Conservation (phyloP, 2,113 vertebrate genomes). For the Mola mola region DNA sequence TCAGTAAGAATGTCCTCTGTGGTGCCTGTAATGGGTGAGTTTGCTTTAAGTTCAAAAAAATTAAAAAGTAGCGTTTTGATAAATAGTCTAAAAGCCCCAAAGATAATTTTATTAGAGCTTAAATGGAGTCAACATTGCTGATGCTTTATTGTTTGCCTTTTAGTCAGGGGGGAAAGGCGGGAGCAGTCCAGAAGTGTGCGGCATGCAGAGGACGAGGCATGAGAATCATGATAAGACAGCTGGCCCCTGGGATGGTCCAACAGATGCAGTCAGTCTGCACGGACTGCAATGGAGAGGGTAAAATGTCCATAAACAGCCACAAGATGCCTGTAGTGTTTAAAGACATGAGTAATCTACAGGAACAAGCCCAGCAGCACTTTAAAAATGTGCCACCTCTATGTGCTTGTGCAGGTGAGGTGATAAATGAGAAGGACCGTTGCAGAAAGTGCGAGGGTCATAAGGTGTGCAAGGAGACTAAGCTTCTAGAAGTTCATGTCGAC, state of each 20-base stretch:
- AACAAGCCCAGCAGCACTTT: neutral
- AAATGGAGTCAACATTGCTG: conserved; percentile 1
- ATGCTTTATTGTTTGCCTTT: conserved; percentile 42
- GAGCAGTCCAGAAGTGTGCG: conserved; percentile 95
- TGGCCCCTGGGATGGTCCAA: conserved; percentile 98
- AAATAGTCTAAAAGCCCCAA: no score
- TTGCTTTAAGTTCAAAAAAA: neutral
- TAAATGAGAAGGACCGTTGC: conserved; percentile 98
- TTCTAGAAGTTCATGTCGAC: conserved; percentile 98
- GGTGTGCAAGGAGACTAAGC: conserved; percentile 97
- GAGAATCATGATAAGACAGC: conserved; percentile 97
- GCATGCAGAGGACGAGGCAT: conserved; percentile 94
- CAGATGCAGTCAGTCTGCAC: conserved; percentile 99
- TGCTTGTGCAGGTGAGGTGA: conserved; percentile 91
- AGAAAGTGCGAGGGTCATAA: conserved; percentile 99
- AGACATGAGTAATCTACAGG: neutral
- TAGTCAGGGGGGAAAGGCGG: conserved; percentile 96
- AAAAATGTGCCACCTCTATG: neutral
- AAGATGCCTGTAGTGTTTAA: neutral
- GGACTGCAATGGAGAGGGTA: conserved; percentile 98
- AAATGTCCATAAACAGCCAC: conserved; percentile 19
- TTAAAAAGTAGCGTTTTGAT: neutral
- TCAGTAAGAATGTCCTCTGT: conserved; percentile 99
- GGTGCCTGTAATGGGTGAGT: conserved; percentile 96
- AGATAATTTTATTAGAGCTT: no score